Conservation (phyloP, 2,797 vertebrate species). For the Huso huso region DNA sequence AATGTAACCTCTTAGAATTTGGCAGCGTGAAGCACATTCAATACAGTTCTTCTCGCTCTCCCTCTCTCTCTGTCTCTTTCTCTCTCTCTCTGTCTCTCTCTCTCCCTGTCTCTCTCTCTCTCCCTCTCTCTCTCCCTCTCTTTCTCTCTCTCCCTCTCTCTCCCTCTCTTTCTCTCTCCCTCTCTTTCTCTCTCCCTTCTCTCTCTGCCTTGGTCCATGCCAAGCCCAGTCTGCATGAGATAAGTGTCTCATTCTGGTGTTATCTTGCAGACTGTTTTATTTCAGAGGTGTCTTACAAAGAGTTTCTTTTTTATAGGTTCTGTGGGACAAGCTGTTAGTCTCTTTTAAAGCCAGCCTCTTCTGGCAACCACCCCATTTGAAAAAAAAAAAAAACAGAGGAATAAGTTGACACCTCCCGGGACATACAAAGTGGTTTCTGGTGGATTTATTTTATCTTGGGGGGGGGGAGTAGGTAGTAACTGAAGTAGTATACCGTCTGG, state of each 20-base stretch:
- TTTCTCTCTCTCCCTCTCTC: background rate
- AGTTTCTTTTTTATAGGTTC: constrained; percentile 43
- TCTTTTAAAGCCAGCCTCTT: constrained; percentile 9
- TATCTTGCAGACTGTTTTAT: constrained; percentile 45
- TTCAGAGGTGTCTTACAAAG: constrained; percentile 59
- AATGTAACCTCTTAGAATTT: constrained; percentile 44
- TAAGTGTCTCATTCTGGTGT: constrained; percentile 45
- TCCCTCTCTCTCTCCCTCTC: background rate
- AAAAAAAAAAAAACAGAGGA: constrained; percentile 26
- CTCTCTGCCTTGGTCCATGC: background rate
- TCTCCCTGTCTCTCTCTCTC: constrained; percentile 1
- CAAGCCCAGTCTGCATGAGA: too few relatives aligned
- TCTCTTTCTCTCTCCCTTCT: too few relatives aligned
- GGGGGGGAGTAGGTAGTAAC: constrained; percentile 30
- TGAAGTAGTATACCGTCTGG: constrained; percentile 53
- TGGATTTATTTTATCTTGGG: constrained; percentile 26
- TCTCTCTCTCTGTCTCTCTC: constrained; percentile 19
- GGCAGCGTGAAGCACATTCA: constrained; percentile 43
- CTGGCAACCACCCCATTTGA: background rate
- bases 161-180: too few relatives aligned
- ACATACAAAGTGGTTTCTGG: constrained; percentile 48
- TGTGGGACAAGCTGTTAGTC: constrained; percentile 50
- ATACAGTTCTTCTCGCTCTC: constrained; percentile 37
- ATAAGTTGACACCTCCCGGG: constrained; percentile 39
- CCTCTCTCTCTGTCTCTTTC: constrained; percentile 26